phyloP scores from a whole-genome alignment of 2,797 vertebrate species.

The Acanthopagrus latus region DNA sequence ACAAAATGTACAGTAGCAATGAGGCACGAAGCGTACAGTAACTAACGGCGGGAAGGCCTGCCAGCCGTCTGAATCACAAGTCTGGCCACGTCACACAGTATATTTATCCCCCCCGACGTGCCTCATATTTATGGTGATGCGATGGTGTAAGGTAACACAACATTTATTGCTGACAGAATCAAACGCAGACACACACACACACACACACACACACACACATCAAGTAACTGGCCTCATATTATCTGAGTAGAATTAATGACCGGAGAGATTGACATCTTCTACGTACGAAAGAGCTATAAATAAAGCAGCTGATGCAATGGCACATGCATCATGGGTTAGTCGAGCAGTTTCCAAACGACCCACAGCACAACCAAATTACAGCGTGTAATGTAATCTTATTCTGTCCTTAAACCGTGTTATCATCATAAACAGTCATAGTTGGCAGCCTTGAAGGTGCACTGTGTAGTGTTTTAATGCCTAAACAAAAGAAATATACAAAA shows the following conservation, averaged over 20 bases:
- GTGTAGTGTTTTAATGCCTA: too few relatives aligned
- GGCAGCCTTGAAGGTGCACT: slow-evolving; percentile 10
- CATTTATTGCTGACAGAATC: slow-evolving; percentile 59
- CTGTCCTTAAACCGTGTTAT: slow-evolving; percentile 48
- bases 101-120: slow-evolving; percentile 45
- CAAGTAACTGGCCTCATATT: slow-evolving; percentile 41
- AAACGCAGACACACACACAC: not conserved
- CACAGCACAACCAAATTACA: slow-evolving; percentile 56
- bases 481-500: too few relatives aligned
- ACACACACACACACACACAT: too few relatives aligned
- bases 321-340: slow-evolving; percentile 53
- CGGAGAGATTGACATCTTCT: slow-evolving; percentile 35
- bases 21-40: slow-evolving; percentile 31
- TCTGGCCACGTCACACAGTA: slow-evolving; percentile 43
- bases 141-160: slow-evolving; percentile 40
- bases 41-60: slow-evolving; percentile 37
- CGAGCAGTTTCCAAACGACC: slow-evolving; percentile 52
- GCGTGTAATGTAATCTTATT: slow-evolving; percentile 49
- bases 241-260: slow-evolving; percentile 56
- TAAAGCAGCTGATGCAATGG: slow-evolving; percentile 71
- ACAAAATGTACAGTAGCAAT: slow-evolving; percentile 60
- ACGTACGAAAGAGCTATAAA: slow-evolving; percentile 66
- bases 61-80: slow-evolving; percentile 35
- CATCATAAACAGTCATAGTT: slow-evolving; percentile 52
- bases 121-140: slow-evolving; percentile 45